These are phyloP conservation scores for Drosophila incognita DNA, from an alignment of 2,888 invertebrate species.

Conservation along the genomic window DNA sequence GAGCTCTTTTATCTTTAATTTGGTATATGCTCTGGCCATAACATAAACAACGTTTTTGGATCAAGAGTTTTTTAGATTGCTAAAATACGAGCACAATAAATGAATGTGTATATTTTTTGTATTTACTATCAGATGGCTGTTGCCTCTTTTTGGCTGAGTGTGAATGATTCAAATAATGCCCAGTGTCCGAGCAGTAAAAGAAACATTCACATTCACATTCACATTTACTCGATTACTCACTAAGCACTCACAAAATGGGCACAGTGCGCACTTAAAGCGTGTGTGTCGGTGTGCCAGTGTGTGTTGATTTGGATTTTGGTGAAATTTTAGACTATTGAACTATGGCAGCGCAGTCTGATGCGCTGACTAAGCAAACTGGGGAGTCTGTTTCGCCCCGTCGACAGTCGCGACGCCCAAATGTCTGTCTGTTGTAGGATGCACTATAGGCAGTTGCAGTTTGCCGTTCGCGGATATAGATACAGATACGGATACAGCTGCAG, in stretches of 20 bases:
- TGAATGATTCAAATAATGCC: conserved; percentile 45
- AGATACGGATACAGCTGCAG: conserved; percentile 18
- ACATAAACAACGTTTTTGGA: not conserved
- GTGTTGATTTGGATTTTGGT: conserved; percentile 47
- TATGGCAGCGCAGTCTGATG: conserved; percentile 50
- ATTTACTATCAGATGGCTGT: not conserved
- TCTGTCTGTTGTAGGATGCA: conserved; percentile 51
- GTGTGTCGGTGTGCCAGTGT: conserved; percentile 20
- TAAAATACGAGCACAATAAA: not conserved
- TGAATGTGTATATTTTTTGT: not conserved
- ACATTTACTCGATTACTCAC: conserved; percentile 65
- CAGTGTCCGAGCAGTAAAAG: conserved; percentile 17
- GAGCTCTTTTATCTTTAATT: not conserved
- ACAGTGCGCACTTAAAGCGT: conserved; percentile 61
- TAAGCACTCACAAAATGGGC: conserved; percentile 64
- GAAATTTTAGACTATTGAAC: conserved; percentile 78
- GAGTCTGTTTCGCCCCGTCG: conserved; percentile 34
- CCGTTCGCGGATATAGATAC: conserved; percentile 13
- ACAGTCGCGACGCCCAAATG: conserved; percentile 65
- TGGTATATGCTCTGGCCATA: not conserved
- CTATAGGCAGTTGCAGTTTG: conserved; percentile 19
- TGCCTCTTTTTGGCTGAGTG: not conserved
- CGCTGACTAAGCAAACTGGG: conserved; percentile 53
- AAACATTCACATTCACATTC: conserved; percentile 29
- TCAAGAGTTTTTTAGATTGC: not conserved